phyloP scores from a whole-genome alignment of 2,797 vertebrate genomes.

The Bucorvus abyssinicus region DNA sequence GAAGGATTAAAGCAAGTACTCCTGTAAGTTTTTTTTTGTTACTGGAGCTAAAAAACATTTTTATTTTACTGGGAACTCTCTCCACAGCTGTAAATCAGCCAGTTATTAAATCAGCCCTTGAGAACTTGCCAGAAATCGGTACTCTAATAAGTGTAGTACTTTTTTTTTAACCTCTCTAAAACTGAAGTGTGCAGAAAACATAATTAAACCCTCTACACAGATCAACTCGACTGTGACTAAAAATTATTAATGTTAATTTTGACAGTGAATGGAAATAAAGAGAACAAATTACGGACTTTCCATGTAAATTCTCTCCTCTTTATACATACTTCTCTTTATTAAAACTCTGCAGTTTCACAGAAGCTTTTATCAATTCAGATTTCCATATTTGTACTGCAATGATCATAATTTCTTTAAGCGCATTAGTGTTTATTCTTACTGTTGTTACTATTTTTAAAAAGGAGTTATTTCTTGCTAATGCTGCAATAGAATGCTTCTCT shows the following conservation, averaged over 20 bases:
- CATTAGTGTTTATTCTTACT: not conserved
- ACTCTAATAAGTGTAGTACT: not conserved
- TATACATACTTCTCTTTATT: not conserved
- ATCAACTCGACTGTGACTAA: not conserved
- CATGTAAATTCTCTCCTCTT: not conserved
- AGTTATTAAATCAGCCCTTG: slow-evolving; percentile 18
- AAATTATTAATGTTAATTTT: slow-evolving; percentile 1
- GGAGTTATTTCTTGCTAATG: not conserved
- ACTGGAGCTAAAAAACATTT: not conserved
- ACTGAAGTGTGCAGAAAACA: not conserved
- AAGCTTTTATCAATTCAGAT: not conserved
- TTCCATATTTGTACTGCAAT: not conserved
- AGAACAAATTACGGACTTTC: not conserved
- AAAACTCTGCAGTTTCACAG: not conserved
- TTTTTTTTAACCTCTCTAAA: not conserved
- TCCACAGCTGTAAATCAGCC: slow-evolving; percentile 28
- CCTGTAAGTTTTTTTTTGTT: not conserved
- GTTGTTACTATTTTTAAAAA: not conserved
- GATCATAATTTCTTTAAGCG: not conserved
- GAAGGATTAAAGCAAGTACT: not conserved
- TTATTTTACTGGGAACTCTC: not conserved
- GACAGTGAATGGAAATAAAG: not conserved
- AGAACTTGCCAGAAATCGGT: slow-evolving; percentile 7
- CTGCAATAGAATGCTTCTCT: not conserved
- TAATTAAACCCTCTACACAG: not conserved